Base-by-base conservation (phyloP, 2,888 invertebrate genomes). In the Craniophora ligustri region DNA sequence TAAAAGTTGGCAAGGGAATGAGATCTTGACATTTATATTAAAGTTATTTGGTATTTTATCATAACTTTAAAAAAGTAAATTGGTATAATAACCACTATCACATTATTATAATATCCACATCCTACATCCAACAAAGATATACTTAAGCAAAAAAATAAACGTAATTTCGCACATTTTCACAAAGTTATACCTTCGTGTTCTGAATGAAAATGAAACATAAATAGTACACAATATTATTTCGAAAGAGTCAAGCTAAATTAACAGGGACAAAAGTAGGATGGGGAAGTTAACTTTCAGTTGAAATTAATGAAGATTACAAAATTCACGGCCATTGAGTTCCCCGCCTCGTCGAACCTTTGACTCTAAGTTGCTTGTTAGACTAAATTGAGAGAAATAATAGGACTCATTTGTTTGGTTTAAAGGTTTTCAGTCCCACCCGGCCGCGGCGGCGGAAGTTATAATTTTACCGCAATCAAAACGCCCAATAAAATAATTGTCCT, bases 381-480 rank as follows among this genome's bases (percentile, higher is more conserved):
- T 88, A 91, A 93, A 92, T 92, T 91, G 91, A 91, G 92, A 92
- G 92, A 91, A 91, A 91, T 92, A 93, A 93, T 92, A 89, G 90
- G 84, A 75, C 84, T 83, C 89, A 92, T 93, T 93, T 91, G 88
- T 93, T 89, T 88, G 87, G 87, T 89, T 92, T 91, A 91, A 88
- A 83, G 83, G 88, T 84, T 67, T 81, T 80, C 73, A 79, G 83
- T 82, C 82, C 81, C 70, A 79, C 69, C 81, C 77, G 81, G 72
- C 75, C 72, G 66, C 71, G 78, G 72, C 75, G 73, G 66, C 71
- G 78, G 81, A 84, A 84, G 78, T 84, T 75, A 75, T 78, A 80
- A 84, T 84, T 84, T 82, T 72, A 76, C 79, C 75, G 78, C 81
- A 82, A 83, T 86, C 81, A 81, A 79, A 79, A 78, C 57, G 69